phyloP scores from a whole-genome alignment of 2,113 vertebrate genomes.

The Nicator chloris region DNA sequence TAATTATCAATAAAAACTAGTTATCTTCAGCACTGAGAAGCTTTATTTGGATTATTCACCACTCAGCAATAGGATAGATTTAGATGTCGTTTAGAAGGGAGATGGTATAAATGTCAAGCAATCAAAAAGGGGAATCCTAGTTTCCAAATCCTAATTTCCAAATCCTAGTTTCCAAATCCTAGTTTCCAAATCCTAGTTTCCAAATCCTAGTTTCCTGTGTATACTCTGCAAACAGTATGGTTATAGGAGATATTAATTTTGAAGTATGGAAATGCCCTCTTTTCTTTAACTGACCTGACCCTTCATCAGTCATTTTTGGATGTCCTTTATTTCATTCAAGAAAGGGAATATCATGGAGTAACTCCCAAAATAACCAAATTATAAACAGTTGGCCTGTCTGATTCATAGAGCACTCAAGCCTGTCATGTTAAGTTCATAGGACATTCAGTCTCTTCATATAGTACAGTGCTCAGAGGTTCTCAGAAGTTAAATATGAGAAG shows the following conservation, averaged over 20 bases:
- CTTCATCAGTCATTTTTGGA: background rate
- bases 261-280: background rate
- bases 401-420: background rate
- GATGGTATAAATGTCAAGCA: background rate
- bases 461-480: background rate
- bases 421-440: background rate
- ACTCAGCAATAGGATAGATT: background rate
- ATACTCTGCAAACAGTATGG: background rate
- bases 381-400: background rate
- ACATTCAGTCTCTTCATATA: background rate
- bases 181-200: background rate
- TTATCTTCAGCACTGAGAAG: background rate
- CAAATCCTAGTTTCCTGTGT: background rate
- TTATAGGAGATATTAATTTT: background rate
- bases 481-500: background rate
- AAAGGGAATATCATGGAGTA: background rate
- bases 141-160: background rate
- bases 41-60: background rate
- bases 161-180: background rate
- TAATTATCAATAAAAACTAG: background rate
- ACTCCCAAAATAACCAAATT: background rate
- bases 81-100: background rate
- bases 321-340: background rate
- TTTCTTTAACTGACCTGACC: background rate
- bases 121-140: background rate